These are phyloP conservation scores for Nezara viridula DNA, from an alignment of 2,888 invertebrate genomes.

Conservation along the genomic window DNA sequence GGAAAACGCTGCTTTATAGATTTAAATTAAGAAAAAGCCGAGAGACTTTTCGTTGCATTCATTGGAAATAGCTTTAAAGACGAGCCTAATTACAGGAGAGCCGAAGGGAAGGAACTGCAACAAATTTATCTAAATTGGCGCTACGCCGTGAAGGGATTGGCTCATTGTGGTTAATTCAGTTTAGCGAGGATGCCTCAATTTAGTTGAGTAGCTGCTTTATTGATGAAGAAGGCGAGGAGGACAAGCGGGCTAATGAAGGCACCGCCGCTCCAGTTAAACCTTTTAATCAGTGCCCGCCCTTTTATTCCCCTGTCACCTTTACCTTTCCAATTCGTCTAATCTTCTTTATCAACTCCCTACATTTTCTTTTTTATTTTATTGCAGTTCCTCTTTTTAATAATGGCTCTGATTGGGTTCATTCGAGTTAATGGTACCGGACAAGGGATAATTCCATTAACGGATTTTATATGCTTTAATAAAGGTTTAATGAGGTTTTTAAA, in stretches of 20 bases:
- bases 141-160: neutral
- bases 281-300: slow-evolving; percentile 2
- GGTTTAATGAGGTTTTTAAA: neutral
- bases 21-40: neutral
- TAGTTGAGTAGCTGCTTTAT: neutral
- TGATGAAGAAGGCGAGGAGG: neutral
- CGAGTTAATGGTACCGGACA: neutral
- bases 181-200: neutral
- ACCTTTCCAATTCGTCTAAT: slow-evolving; percentile 2
- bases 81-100: neutral
- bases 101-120: neutral
- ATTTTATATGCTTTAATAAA: neutral
- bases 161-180: slow-evolving; percentile 37
- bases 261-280: neutral
- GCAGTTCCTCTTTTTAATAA: neutral
- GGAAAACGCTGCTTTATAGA: neutral
- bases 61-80: neutral
- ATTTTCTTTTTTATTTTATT: neutral
- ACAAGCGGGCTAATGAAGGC: neutral
- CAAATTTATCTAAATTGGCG: slow-evolving; percentile 15
- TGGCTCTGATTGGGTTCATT: neutral
- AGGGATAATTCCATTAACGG: slow-evolving; percentile 26
- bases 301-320: slow-evolving; percentile 5
- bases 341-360: neutral
- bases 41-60: neutral